A percentile compares a stretch with the other conserved stretches of the same genome.
Conservation (phyloP, 2,888 invertebrate genomes). For the Microctonus hyperodae region DNA sequence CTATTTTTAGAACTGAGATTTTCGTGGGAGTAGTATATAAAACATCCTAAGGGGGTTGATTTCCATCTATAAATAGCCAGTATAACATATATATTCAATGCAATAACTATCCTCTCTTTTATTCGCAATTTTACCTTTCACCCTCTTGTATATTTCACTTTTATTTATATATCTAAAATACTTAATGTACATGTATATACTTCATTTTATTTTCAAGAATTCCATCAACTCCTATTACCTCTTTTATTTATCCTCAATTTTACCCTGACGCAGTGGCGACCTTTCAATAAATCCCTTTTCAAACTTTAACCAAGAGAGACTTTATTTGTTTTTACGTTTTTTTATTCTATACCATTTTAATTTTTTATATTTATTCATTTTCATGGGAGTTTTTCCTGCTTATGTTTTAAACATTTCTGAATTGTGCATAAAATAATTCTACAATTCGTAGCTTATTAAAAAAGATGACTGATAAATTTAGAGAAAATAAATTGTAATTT, state of each 20-base stretch:
- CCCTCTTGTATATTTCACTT: conserved; percentile 9
- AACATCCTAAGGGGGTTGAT: conserved; percentile 32
- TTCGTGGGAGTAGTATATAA: conserved; percentile 46
- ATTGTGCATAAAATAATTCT: no score
- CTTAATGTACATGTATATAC: background rate
- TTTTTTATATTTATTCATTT: background rate
- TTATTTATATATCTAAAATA: background rate
- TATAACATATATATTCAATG: conserved; percentile 43
- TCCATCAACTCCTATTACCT: conserved; percentile 27
- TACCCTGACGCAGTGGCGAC: conserved; percentile 44
- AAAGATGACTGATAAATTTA: no score
- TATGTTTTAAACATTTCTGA: no score
- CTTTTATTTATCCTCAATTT: conserved; percentile 18
- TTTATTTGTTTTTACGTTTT: conserved; percentile 31
- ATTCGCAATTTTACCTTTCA: conserved; percentile 24
- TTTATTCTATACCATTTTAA: conserved; percentile 3
- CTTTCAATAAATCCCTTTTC: conserved; percentile 46
- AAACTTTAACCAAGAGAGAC: background rate
- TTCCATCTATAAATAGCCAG: conserved; percentile 33
- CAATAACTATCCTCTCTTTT: conserved; percentile 43
- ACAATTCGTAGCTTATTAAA: no score
- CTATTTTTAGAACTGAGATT: conserved; percentile 50
- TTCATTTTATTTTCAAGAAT: conserved; percentile 1
- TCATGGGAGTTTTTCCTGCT: background rate
- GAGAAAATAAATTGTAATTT: no score